Conservation (phyloP, 2,797 vertebrate genomes). For the Neostethus bicornis region DNA sequence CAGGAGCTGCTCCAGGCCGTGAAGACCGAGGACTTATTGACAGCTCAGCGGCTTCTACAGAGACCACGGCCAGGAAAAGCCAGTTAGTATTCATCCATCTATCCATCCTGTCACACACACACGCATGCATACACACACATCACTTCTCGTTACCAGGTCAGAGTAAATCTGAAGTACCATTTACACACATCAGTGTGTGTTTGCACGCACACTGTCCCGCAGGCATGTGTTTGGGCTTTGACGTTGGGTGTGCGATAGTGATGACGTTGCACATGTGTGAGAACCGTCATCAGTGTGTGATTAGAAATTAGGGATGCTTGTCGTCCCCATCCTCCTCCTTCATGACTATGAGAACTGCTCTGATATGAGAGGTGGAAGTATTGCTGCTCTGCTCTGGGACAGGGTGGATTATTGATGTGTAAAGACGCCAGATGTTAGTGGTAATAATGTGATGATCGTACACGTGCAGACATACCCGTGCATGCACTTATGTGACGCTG, state of each 20-base stretch:
- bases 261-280: slow-evolving; percentile 70
- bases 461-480: slow-evolving; percentile 53
- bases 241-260: slow-evolving; percentile 63
- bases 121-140: slow-evolving; percentile 30
- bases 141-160: slow-evolving; percentile 51
- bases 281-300: slow-evolving; percentile 36
- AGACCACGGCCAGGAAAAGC: slow-evolving; percentile 95
- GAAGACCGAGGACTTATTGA: slow-evolving; percentile 94
- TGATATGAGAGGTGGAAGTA: slow-evolving; percentile 17
- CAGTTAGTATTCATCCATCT: slow-evolving; percentile 84
- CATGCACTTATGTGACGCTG: slow-evolving; percentile 32
- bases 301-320: slow-evolving; percentile 42
- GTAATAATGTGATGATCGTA: slow-evolving; percentile 63
- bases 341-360: too few relatives aligned
- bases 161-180: slow-evolving; percentile 46
- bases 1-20: slow-evolving; percentile 97
- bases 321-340: slow-evolving; percentile 19
- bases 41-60: slow-evolving; percentile 94
- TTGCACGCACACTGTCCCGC: slow-evolving; percentile 7
- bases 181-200: slow-evolving; percentile 38
- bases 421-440: slow-evolving; percentile 75
- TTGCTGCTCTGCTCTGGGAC: slow-evolving; percentile 60
- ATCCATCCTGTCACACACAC: slow-evolving; percentile 19
- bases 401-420: slow-evolving; percentile 72
- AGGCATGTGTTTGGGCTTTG: slow-evolving; percentile 39